These are phyloP conservation scores for Palythoa caribaeorum DNA, from an alignment of 92 coral and sea anemone genomes.

Conservation along the genomic window DNA sequence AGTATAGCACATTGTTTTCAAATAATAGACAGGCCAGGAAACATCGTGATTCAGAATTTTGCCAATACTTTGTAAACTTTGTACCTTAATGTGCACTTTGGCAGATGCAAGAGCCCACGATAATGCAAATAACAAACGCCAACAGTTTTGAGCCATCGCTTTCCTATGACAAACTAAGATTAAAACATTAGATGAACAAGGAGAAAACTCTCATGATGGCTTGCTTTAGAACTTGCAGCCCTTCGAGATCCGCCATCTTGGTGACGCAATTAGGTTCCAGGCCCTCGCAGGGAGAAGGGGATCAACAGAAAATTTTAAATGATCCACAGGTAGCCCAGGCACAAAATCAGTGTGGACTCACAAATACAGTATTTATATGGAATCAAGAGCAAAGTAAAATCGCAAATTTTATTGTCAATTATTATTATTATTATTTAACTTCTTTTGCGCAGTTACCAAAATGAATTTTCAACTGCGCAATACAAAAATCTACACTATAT, in stretches of 20 bases:
- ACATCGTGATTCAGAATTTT: neutral
- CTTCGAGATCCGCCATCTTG: constrained; percentile 23
- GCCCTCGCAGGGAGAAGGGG: neutral
- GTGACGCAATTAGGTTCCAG: constrained; percentile 27
- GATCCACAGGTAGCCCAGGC: no score
- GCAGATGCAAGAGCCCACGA: neutral
- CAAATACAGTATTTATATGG: no score
- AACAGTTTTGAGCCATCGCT: neutral
- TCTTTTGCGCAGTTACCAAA: no score
- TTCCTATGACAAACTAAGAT: neutral
- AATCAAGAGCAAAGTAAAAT: no score
- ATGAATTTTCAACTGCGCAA: no score
- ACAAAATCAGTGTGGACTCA: no score
- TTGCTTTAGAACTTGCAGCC: constrained; percentile 14
- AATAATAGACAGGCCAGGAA: neutral
- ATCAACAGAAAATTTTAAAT: no score
- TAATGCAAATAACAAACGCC: neutral
- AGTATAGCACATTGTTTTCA: neutral
- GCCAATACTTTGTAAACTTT: neutral
- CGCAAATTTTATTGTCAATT: no score
- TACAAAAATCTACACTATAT: no score
- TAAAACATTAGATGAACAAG: neutral
- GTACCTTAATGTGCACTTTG: constrained; percentile 34
- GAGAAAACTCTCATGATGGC: neutral
- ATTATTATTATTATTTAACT: no score